Conservation (phyloP, 2,113 vertebrate species). For the Sebastes schlegelii region DNA sequence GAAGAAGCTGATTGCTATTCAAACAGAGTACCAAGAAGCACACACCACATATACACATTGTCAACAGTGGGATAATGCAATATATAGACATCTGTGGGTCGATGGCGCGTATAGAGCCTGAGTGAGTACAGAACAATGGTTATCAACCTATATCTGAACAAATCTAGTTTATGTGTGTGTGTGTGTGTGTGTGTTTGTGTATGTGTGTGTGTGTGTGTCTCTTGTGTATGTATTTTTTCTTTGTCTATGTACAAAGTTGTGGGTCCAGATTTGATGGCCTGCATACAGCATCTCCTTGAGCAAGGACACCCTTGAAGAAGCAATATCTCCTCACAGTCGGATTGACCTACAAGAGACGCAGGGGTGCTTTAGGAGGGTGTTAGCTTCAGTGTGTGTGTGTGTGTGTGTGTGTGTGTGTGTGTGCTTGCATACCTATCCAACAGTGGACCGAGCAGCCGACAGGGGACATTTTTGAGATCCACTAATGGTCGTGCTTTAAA, state of each 20-base stretch:
- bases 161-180: constrained; percentile 7
- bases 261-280: constrained; percentile 51
- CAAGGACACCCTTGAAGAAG: constrained; percentile 70
- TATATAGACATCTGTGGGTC: constrained; percentile 38
- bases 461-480: not conserved
- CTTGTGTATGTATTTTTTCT: not conserved
- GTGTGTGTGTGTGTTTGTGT: not conserved
- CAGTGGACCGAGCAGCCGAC: not conserved
- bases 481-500: not conserved
- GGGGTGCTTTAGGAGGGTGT: constrained; percentile 51
- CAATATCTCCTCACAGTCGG: constrained; percentile 73
- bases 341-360: constrained; percentile 65
- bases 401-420: not conserved
- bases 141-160: constrained; percentile 20
- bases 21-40: constrained; percentile 38
- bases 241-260: constrained; percentile 2
- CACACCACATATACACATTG: constrained; percentile 43
- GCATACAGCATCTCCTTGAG: constrained; percentile 59
- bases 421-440: not conserved
- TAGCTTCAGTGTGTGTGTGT: not conserved
- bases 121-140: constrained; percentile 9
- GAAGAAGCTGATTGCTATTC: constrained; percentile 62
- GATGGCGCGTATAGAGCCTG: not conserved
- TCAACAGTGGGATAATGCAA: constrained; percentile 54
- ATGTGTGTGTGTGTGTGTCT: not conserved